Conservation (phyloP, 1,140 invertebrate genomes). For the Pogonognathellus flavescens region DNA sequence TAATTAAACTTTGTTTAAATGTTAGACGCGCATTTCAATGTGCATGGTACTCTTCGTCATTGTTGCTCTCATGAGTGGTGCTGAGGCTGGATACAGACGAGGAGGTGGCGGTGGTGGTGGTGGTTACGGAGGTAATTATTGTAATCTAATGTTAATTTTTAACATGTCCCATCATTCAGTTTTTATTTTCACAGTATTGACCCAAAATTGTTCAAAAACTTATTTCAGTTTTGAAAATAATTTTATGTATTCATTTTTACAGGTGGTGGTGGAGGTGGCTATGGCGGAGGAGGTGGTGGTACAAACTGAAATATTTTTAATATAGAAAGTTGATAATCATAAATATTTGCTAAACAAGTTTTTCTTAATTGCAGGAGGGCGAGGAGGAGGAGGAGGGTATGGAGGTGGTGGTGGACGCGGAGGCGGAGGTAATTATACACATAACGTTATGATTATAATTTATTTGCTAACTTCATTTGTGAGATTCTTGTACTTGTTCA, state of each 20-base stretch:
- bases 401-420: conserved; percentile 13
- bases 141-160: neutral
- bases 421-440: too few relatives aligned
- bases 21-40: neutral
- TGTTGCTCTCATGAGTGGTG: neutral
- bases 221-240: too few relatives aligned
- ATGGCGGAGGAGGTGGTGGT: neutral
- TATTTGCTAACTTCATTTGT: too few relatives aligned
- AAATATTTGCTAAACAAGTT: neutral
- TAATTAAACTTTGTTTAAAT: neutral
- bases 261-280: neutral
- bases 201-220: too few relatives aligned
- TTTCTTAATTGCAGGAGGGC: neutral
- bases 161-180: too few relatives aligned
- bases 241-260: too few relatives aligned
- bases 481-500: too few relatives aligned
- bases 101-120: conserved; percentile 14
- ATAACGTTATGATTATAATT: too few relatives aligned
- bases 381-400: neutral
- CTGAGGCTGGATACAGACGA: neutral
- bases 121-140: neutral
- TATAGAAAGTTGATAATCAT: neutral
- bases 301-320: neutral
- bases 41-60: neutral
- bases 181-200: too few relatives aligned